These are phyloP conservation scores for Falco columbarius DNA, from an alignment of 2,797 vertebrate species.

Conservation along the genomic window DNA sequence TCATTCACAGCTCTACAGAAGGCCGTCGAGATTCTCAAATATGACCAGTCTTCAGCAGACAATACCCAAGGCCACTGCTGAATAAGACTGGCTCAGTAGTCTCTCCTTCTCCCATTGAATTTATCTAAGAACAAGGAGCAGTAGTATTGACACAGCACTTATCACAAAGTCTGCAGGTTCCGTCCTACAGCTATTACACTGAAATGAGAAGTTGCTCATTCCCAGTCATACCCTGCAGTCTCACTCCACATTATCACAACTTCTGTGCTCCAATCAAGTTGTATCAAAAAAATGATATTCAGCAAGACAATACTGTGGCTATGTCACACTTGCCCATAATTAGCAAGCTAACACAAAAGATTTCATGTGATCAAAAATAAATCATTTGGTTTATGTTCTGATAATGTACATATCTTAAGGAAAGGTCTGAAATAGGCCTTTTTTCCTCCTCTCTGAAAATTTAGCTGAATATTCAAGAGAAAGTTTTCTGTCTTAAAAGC, in stretches of 20 bases:
- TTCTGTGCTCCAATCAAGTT: not conserved
- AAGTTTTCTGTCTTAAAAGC: not conserved
- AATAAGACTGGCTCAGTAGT: not conserved
- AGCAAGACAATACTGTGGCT: not conserved
- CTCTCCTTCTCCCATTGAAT: not conserved
- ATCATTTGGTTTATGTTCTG: not conserved
- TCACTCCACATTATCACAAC: not conserved
- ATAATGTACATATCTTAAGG: not conserved
- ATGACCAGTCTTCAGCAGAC: not conserved
- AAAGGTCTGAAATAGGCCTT: not conserved
- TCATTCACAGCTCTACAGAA: not conserved
- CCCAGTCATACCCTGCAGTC: not conserved
- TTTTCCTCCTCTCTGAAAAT: rapidly evolving
- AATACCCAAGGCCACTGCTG: not conserved
- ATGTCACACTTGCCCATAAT: not conserved
- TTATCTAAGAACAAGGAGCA: not conserved
- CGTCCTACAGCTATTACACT: not conserved
- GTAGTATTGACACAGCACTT: not conserved
- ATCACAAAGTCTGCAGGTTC: not conserved
- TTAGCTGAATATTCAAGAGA: not conserved
- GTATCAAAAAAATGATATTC: not conserved
- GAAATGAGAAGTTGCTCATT: not conserved
- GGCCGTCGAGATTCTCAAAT: rapidly evolving
- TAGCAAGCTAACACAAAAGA: not conserved
- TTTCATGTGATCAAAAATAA: not conserved